Base-by-base conservation (phyloP, 2,888 invertebrate species). In the Xanthia togata region DNA sequence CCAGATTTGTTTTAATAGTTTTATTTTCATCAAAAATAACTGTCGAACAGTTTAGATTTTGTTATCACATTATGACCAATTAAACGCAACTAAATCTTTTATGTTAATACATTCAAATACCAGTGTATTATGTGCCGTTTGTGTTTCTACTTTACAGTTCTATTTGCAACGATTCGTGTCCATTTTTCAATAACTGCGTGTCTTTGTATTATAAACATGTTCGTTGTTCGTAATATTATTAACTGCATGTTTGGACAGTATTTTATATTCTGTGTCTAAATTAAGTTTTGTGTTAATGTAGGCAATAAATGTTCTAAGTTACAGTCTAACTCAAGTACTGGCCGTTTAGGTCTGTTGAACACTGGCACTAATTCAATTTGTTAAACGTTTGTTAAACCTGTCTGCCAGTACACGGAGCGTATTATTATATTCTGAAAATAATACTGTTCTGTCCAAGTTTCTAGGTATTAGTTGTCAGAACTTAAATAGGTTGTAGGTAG, bases 311-410 rank as follows among this genome's bases (percentile, higher is more conserved):
- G 65, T 73, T 78, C 59, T n/a, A 70, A 77, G 63, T 70, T 80
- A 73, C 50, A 65, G 74, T 57, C 38, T 72, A 60, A 76, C 74
- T 83, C 67, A 55, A 82, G 75, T 76, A 67, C 41, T 71, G 60
- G 63, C 59, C 60, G 55, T 80, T 81, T 74, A 71, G 63, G 73
- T 74, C 81, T 81, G 79, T 79, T 76, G 53, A 77, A 83, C 87
- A 81, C 71, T 23, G 76, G 68, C 72, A 72, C 77, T 85, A 85
- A 87, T 86, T 83, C 77, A 86, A 86, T 88, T 86, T 87, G 81
- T 74, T 86, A 82, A 79, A 70, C 73, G 79, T 78, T 82, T 84
- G 81, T 83, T 84, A 76, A 79, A 78, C 73, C 72, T 85, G 86
- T 80, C 71, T n/a, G 68, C 62, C 1, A 57, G 59, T 75, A 78